Evolutionary conservation across 2,797 vertebrate genomes (phyloP).

Genomic region (Sebastes kiyomatsui): DNA sequence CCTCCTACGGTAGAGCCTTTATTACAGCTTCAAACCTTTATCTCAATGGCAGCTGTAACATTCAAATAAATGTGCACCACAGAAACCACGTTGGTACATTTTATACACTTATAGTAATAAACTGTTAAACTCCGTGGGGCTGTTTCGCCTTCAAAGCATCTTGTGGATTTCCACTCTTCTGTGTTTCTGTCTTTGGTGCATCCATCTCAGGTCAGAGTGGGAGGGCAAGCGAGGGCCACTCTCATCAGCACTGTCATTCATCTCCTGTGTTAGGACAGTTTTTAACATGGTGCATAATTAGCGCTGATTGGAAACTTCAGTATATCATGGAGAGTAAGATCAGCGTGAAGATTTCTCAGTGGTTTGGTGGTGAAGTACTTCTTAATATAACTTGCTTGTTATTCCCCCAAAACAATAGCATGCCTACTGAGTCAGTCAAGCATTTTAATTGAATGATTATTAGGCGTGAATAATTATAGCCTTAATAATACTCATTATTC

Average conservation of each 20-base stretch:
- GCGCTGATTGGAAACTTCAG: conserved; percentile 66
- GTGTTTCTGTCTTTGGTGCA: conserved; percentile 23
- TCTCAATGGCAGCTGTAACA: conserved; percentile 14
- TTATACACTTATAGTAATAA: conserved; percentile 4
- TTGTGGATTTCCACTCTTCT: conserved; percentile 2
- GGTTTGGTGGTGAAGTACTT: conserved; percentile 14
- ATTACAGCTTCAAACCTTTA: conserved; percentile 22
- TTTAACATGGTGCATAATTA: conserved; percentile 58
- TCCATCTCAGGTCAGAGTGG: conserved; percentile 50
- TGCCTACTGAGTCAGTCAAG: background rate
- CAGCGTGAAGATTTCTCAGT: conserved; percentile 23
- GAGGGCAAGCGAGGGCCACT: conserved; percentile 61
- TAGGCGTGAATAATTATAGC: conserved; percentile 10
- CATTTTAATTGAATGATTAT: conserved; percentile 20
- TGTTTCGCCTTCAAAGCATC: conserved; percentile 31
- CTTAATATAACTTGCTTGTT: conserved; percentile 1
- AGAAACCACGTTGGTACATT: background rate
- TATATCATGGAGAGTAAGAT: conserved; percentile 50
- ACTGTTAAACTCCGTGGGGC: background rate
- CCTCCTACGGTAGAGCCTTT: conserved; percentile 17
- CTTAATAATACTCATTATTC: conserved; percentile 8
- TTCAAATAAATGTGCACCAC: conserved; percentile 30
- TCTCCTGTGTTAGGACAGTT: conserved; percentile 77
- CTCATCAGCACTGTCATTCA: conserved; percentile 70
- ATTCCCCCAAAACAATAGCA: conserved; percentile 9